Conservation (phyloP, 2,888 invertebrate species). For the Morpho achilles region DNA sequence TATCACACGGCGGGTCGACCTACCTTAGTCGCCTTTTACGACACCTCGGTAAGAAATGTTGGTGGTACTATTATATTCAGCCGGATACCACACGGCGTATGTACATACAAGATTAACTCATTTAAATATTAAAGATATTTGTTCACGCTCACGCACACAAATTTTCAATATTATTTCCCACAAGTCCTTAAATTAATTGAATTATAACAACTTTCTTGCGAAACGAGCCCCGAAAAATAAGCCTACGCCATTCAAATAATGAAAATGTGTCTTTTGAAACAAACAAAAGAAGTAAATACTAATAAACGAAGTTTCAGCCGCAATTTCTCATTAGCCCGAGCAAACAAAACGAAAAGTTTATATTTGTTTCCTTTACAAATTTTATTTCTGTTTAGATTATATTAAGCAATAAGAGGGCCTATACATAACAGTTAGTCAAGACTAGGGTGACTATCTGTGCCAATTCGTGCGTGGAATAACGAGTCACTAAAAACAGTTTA, state of each 20-base stretch:
- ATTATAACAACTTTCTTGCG: not conserved
- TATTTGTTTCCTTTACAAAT: constrained; percentile 17
- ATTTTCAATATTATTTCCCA: too few species aligned
- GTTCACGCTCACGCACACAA: too few species aligned
- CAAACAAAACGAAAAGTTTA: constrained; percentile 18
- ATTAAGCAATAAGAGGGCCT: constrained; percentile 1
- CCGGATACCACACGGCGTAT: too few species aligned
- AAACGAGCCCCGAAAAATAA: not conserved
- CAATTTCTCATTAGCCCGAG: constrained; percentile 19
- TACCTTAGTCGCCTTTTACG: too few species aligned
- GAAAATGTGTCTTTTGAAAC: constrained; percentile 6
- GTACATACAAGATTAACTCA: too few species aligned
- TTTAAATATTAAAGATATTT: too few species aligned
- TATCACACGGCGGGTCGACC: too few species aligned
- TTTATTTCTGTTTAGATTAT: constrained; percentile 7
- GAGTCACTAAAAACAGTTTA: too few species aligned
- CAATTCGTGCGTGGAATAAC: too few species aligned
- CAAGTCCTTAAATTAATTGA: too few species aligned
- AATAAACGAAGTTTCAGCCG: constrained; percentile 18
- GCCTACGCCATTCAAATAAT: constrained; percentile 9
- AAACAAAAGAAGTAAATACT: constrained; percentile 13
- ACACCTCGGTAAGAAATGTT: too few species aligned
- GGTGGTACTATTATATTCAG: too few species aligned
- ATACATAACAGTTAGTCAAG: not conserved
- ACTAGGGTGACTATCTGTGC: not conserved